Evolutionary conservation across 2,113 vertebrate species (phyloP).

Genomic region (Nipponia nippon): DNA sequence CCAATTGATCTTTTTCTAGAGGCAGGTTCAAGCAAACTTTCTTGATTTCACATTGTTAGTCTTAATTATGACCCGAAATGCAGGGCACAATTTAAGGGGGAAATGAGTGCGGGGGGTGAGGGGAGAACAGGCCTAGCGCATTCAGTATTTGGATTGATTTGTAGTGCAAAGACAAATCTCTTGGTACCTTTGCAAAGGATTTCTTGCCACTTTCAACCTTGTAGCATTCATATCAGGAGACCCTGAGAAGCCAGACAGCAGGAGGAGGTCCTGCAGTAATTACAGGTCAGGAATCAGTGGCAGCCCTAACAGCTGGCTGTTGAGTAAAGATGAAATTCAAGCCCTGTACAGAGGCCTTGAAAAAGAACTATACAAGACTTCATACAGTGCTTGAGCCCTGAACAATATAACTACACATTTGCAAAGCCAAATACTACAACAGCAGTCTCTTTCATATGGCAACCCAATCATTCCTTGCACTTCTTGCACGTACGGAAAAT

Average conservation of each 20-base stretch:
- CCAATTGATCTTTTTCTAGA: background rate
- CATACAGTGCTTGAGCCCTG: background rate
- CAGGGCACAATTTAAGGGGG: background rate
- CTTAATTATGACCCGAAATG: background rate
- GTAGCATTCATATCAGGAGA: background rate
- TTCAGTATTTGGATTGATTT: background rate
- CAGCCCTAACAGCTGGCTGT: background rate
- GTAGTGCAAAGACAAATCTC: background rate
- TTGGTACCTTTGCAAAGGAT: background rate
- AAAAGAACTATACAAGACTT: background rate
- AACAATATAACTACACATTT: background rate
- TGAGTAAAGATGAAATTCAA: background rate
- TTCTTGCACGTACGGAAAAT: background rate
- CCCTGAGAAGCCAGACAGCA: background rate
- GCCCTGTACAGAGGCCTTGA: background rate
- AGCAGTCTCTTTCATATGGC: background rate
- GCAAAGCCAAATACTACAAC: background rate
- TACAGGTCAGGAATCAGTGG: background rate
- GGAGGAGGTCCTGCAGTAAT: background rate
- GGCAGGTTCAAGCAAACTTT: background rate
- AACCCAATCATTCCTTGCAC: background rate
- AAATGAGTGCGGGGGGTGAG: background rate
- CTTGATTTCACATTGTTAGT: background rate
- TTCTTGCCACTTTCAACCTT: background rate
- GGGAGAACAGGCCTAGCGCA: background rate